Conservation (phyloP, 1,140 invertebrate genomes). For the Phthorimaea operculella region DNA sequence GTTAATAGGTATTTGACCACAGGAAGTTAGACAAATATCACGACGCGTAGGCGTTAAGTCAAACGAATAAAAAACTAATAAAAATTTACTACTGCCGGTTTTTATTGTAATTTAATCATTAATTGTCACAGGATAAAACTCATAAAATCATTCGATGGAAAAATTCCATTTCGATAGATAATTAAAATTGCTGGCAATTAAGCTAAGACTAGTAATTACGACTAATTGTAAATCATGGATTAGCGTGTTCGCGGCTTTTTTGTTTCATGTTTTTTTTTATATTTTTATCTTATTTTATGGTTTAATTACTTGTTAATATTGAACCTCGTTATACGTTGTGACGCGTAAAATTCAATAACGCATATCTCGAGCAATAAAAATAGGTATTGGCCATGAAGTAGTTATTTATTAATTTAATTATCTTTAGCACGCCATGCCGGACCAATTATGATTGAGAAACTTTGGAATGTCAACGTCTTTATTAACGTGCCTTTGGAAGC, state of each 20-base stretch:
- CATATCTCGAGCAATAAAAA: constrained; percentile 26
- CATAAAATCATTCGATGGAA: background rate
- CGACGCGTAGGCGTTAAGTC: too few relatives aligned
- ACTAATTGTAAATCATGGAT: constrained; percentile 62
- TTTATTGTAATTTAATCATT: background rate
- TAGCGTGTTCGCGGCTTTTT: constrained; percentile 44
- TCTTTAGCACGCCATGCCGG: background rate
- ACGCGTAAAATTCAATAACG: constrained; percentile 33
- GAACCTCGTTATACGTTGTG: constrained; percentile 38
- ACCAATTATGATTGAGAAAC: background rate
- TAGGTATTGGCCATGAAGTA: constrained; percentile 18
- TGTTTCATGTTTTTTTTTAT: constrained; percentile 15
- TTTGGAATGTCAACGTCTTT: constrained; percentile 1
- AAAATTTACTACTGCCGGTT: background rate
- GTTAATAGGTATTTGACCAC: background rate
- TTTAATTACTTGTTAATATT: constrained; percentile 59
- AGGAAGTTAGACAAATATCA: too few relatives aligned
- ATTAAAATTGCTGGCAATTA: constrained; percentile 62
- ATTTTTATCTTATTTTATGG: constrained; percentile 58
- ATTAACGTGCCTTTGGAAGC: background rate
- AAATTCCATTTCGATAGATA: constrained; percentile 33
- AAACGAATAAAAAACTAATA: background rate
- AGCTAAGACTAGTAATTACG: constrained; percentile 47
- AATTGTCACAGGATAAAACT: constrained; percentile 1
- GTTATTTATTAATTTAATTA: constrained; percentile 2